Evolutionary conservation across 2,888 invertebrate species (phyloP).

Genomic region (Nomada ferruginata): DNA sequence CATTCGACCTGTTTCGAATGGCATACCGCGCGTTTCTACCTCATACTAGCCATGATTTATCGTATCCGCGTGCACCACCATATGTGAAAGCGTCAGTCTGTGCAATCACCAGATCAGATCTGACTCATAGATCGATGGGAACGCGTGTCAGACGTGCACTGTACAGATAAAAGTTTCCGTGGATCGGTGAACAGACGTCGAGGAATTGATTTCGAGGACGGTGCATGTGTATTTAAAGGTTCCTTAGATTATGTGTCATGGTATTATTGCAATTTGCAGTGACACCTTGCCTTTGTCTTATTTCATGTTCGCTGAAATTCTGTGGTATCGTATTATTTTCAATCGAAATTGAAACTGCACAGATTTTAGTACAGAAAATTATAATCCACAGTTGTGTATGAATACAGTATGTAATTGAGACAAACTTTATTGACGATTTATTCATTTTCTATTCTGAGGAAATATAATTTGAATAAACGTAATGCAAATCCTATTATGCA

Average conservation of each 20-base stretch:
- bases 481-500: too few relatives aligned
- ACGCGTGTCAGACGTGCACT: conserved; percentile 34
- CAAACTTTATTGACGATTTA: too few relatives aligned
- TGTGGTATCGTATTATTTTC: too few relatives aligned
- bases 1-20: conserved; percentile 75
- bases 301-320: too few relatives aligned
- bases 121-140: conserved; percentile 60
- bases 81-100: conserved; percentile 60
- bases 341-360: too few relatives aligned
- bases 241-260: not conserved
- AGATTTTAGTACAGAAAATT: too few relatives aligned
- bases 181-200: not conserved
- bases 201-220: conserved; percentile 54
- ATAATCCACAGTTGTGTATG: too few relatives aligned
- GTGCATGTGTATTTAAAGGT: not conserved
- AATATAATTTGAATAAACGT: too few relatives aligned
- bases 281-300: too few relatives aligned
- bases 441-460: too few relatives aligned
- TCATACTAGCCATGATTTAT: conserved; percentile 75
- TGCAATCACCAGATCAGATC: conserved; percentile 61
- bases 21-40: conserved; percentile 63
- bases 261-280: too few relatives aligned
- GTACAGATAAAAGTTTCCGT: conserved; percentile 37
- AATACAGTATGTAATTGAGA: too few relatives aligned
- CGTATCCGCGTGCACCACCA: conserved; percentile 67